Evolutionary conservation across 1,140 invertebrate species (phyloP).

Genomic region (Thereuonema tuberculata): DNA sequence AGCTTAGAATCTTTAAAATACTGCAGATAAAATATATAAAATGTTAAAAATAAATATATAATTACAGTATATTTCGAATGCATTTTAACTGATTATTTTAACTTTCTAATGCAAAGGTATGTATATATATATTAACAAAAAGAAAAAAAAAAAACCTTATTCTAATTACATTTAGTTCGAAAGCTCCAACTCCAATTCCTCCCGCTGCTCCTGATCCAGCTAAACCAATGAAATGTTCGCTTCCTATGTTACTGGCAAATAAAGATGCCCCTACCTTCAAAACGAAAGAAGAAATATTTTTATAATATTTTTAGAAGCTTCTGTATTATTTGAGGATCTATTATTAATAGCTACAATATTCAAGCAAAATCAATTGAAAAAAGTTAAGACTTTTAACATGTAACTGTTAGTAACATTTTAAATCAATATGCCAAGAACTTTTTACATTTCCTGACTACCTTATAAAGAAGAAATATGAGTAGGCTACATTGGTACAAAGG

Average conservation of each 20-base stretch:
- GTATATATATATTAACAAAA: too few species aligned
- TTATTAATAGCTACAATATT: background rate
- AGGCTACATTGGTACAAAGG: too few species aligned
- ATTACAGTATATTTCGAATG: too few species aligned
- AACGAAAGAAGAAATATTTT: background rate
- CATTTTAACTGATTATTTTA: too few species aligned
- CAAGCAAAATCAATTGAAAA: background rate
- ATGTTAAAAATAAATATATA: too few species aligned
- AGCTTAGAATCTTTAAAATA: too few species aligned
- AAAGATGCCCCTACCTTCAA: slow-evolving; percentile 45
- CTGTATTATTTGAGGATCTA: background rate
- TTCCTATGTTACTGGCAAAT: slow-evolving; percentile 46
- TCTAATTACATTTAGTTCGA: slow-evolving; percentile 43
- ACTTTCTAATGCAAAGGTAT: too few species aligned
- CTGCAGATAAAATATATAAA: too few species aligned
- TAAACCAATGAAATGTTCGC: slow-evolving; percentile 45
- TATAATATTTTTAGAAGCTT: background rate
- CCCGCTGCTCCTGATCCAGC: slow-evolving; percentile 37
- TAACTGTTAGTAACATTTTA: background rate
- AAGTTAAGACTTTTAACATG: background rate
- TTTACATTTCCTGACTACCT: too few species aligned
- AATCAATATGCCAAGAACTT: too few species aligned
- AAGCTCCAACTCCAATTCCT: slow-evolving; percentile 40
- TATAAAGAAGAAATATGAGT: too few species aligned
- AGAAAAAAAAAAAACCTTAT: too few species aligned